Percentiles rank a stretch among this genome's conserved stretches.
Conservation (phyloP, 1,140 invertebrate species). For the Drosophila cardini region DNA sequence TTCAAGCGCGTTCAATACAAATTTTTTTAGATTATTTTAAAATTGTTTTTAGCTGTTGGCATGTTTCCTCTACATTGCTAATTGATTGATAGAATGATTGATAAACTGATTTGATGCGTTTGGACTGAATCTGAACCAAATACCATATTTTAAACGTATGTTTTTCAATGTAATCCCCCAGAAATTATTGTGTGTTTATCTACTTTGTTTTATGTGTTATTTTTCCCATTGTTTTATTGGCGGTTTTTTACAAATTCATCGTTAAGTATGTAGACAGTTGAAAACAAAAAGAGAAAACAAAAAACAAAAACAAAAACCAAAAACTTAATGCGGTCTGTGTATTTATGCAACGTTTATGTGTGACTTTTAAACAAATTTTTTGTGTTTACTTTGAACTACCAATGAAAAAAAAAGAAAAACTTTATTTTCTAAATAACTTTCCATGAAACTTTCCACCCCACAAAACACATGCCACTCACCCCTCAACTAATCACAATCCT, state of each 20-base stretch:
- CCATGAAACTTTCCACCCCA: slow-evolving; percentile 49
- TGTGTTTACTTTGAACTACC: slow-evolving; percentile 56
- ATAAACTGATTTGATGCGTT: slow-evolving; percentile 66
- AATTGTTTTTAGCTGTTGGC: slow-evolving; percentile 60
- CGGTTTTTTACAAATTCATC: slow-evolving; percentile 27
- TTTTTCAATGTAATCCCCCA: slow-evolving; percentile 55
- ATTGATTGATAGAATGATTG: slow-evolving; percentile 65
- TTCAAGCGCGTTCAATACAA: slow-evolving; percentile 67
- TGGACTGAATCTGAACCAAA: slow-evolving; percentile 72
- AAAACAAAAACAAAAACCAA: slow-evolving; percentile 9
- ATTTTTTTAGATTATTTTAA: slow-evolving; percentile 44
- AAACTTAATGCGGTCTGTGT: slow-evolving; percentile 58
- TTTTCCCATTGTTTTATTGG: slow-evolving; percentile 32
- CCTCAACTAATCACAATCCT: slow-evolving; percentile 27
- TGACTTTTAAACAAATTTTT: slow-evolving; percentile 66
- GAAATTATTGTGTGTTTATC: slow-evolving; percentile 26
- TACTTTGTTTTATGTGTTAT: slow-evolving; percentile 45
- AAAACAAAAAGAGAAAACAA: slow-evolving; percentile 17
- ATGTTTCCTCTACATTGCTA: slow-evolving; percentile 73
- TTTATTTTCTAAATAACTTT: slow-evolving; percentile 37
- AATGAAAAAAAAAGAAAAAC: slow-evolving; percentile 14
- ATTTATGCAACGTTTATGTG: slow-evolving; percentile 83
- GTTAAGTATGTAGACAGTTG: slow-evolving; percentile 55
- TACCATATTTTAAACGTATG: slow-evolving; percentile 55
- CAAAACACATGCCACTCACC: slow-evolving; percentile 29